Evolutionary conservation across 2,888 invertebrate species (phyloP), one percentile per base, ranked within the genome.

Genomic region (Aethes cnicana): DNA sequence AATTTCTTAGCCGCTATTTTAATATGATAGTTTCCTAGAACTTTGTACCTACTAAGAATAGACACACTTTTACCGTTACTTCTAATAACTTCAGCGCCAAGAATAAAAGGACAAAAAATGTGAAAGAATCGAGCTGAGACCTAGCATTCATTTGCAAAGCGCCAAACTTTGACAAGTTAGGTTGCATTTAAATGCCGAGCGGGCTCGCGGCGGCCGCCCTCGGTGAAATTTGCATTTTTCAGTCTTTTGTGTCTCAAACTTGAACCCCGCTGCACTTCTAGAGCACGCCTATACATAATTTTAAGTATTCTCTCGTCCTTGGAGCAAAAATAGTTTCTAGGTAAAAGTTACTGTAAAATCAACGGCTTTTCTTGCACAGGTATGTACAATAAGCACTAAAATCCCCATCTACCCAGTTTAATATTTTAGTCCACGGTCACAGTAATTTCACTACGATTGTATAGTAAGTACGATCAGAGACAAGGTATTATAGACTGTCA

Each of bases 101-200:
- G 42, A 33, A 42, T 21, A 25, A 49, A 49, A 49, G 42, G 30
- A 8, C 23, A 32, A 37, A 23, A 44, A 28, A 32, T 30, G 37
- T 18, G 42, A 57, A 53, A 44, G 47, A 56, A 47, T 54, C 59
- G 55, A 61, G 56, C 56, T 59, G 57, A 63, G 64, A 68, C 56
- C 62, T 68, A 62, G 68, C 75, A 77, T 77, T 82, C 73, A 79
- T 80, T 83, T 76, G 73, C 69, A 73, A 77, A 72, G 63, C 71
- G 69, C 69, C 66, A 77, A 82, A 80, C 71, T 83, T 82, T 80
- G 76, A 76, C 79, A 83, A 81, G 79, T 79, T 72, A 66, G 76
- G 74, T 73, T 81, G 80, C 78, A 81, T 84, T 84, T 81, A 77
- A 83, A 83, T 81, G 73, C 63, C 72, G 63, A 66, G 63, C 67